phyloP scores from a whole-genome alignment of 2,797 vertebrate genomes.

The Aythya fuligula region DNA sequence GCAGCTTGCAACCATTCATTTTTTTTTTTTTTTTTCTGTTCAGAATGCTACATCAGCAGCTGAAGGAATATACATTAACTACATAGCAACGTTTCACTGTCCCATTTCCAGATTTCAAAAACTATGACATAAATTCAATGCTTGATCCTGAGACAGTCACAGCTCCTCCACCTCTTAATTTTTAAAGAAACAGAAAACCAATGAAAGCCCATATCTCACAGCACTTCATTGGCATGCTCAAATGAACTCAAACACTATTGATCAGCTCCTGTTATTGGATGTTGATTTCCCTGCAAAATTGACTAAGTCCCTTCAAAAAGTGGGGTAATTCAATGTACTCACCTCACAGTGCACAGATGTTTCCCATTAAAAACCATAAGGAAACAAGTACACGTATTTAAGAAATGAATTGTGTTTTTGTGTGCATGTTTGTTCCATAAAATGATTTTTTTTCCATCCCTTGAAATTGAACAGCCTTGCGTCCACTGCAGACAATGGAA shows the following conservation, averaged over 20 bases:
- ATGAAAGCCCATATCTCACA: neutral
- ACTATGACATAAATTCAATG: neutral
- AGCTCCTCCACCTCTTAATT: neutral
- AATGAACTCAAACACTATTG: neutral
- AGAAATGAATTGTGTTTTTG: neutral
- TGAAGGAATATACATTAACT: neutral
- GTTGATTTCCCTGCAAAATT: slow-evolving; percentile 4
- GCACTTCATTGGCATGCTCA: neutral
- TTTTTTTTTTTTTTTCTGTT: neutral
- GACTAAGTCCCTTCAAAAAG: slow-evolving; percentile 3
- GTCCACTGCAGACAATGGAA: neutral
- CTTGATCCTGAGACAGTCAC: neutral
- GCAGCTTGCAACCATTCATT: neutral
- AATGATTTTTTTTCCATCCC: neutral
- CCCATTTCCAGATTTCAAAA: slow-evolving; percentile 4
- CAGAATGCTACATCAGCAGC: neutral
- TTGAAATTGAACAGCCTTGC: slow-evolving; percentile 8
- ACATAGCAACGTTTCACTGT: neutral
- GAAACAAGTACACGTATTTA: neutral
- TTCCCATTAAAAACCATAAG: slow-evolving; percentile 19
- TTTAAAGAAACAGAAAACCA: slow-evolving; percentile 11
- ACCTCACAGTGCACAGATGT: neutral
- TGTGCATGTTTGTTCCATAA: slow-evolving; percentile 34
- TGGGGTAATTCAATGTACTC: neutral
- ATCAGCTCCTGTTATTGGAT: neutral